Base-by-base conservation (phyloP, 1,140 invertebrate genomes). In the Maconellicoccus hirsutus region DNA sequence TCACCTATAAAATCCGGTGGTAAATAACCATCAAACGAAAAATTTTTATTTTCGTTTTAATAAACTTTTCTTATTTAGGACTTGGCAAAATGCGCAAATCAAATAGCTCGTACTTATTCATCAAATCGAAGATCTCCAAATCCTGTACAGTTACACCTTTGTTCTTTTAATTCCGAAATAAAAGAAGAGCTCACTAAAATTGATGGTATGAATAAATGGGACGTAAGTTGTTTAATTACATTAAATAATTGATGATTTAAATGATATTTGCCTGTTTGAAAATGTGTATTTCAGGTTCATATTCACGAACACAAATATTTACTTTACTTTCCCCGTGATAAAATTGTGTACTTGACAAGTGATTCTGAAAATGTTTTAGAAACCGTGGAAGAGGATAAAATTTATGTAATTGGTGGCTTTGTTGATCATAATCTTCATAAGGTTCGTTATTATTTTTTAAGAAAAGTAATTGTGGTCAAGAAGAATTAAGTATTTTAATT, bases 381-480 rank as follows among this genome's bases (percentile, higher is more conserved):
- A 70, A 79, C 82, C 69, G 81, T 98, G 73, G 86, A 93, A 74
- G 83, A 89, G 16, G 83, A 87, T 72, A 90, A 89, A 79, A 85
- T 89, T 59, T 98, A 98, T 77, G 86, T 98, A 52, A 98, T 98
- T 80, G 96, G 97, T 59, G 97, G 96, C 69, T 81, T 99, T 19
- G 94, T 99, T 0, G 97, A 99, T 82, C 96, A 98, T 78, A 98
- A 98, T 82, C 84, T 87, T 74, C 88, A 96, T 75, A 98, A 98
- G 83, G 91, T 92, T 79, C n/a, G n/a, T n/a, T n/a, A n/a, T n/a
- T n/a, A n/a, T n/a, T n/a, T n/a, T n/a, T n/a, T n/a, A 19, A 70
- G 33, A 42, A 33, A 73, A 23, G 71, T 70, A 66, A 16, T 71
- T 69, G 42, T 4, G 71, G n/a, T n/a, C n/a, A n/a, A n/a, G n/a